Base-by-base conservation (phyloP, 2,888 invertebrate genomes). In the Nudaria mundana region DNA sequence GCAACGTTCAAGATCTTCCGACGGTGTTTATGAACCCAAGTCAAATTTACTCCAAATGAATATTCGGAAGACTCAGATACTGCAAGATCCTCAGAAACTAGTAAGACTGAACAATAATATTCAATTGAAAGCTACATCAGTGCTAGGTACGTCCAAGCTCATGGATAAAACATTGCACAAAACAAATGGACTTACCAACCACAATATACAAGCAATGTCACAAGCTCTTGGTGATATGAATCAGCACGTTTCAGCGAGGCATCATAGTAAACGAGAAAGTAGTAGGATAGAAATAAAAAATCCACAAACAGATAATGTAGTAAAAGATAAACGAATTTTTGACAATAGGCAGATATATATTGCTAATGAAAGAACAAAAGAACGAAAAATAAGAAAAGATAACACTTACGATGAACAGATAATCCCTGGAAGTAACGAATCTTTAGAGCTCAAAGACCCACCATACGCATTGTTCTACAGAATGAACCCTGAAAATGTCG, bases 401-500 rank as follows among this genome's bases (percentile, higher is more conserved):
- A 18, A 25, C 23, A 16, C 37, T 5, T 11, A 1, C 10, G 44
- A 23, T 16, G 38, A 33, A n/a, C 52, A 55, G 5, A 31, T 49
- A 1, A 66, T 64, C 30, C 60, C 66, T 15, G 67, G 62, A 1
- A 70, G 48, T 30, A 56, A 46, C 5, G 70, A 70, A 4, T 56
- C 47, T 18, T 46, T 62, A 6, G 62, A 70, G 13, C 30, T 49
- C 1, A 61, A 58, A 11, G 60, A 66, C 1, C 63, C 59, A 7
- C 76, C 76, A 0, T 79, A 81, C 24, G 79, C 83, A 1, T 48
- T 80, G 14, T 82, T 81, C 40, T 77, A 81, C 33, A 69, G 71
- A 50, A 71, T 66, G 66, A 70, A 68, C 29, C 69, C 72, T 0
- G 70, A 72, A 18, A 55, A 58, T 5, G 37, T 67, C 1, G 63